A percentile compares a stretch with the other conserved stretches of the same genome.
phyloP scores from a whole-genome alignment of 2,797 vertebrate genomes.

The Antennarius maculatus region DNA sequence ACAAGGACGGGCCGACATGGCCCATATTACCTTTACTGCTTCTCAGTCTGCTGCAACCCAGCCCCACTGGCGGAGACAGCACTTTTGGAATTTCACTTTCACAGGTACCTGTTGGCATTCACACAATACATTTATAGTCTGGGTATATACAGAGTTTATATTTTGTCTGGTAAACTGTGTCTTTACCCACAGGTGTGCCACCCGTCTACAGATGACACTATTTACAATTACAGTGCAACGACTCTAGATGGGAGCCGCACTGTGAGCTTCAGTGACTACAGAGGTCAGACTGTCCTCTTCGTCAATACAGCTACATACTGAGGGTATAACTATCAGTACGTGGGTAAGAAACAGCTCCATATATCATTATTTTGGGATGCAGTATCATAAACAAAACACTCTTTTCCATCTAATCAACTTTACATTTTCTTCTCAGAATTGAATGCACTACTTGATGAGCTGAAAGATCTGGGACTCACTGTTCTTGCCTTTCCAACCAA shows the following conservation, averaged over 20 bases:
- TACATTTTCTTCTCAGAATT: slow-evolving; percentile 81
- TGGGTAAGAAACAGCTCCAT: slow-evolving; percentile 79
- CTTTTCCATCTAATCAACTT: background rate
- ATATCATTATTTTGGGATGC: background rate
- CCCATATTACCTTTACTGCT: slow-evolving; percentile 83
- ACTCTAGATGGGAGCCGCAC: slow-evolving; percentile 79
- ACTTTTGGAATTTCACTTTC: slow-evolving; percentile 55
- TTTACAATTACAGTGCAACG: slow-evolving; percentile 84
- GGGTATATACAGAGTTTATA: too few relatives aligned
- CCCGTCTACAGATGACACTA: slow-evolving; percentile 69
- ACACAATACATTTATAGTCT: background rate
- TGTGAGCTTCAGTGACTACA: slow-evolving; percentile 82
- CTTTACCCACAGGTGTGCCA: slow-evolving; percentile 77
- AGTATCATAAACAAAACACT: background rate
- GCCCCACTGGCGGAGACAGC: slow-evolving; percentile 11
- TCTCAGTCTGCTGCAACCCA: slow-evolving; percentile 78
- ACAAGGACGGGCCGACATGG: slow-evolving; percentile 67
- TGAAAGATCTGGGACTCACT: slow-evolving; percentile 78
- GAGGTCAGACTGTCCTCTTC: slow-evolving; percentile 87
- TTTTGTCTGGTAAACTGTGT: background rate
- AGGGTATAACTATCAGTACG: slow-evolving; percentile 88
- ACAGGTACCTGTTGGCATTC: slow-evolving; percentile 77
- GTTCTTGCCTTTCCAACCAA: slow-evolving; percentile 92
- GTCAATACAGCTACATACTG: slow-evolving; percentile 95
- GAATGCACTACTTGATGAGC: slow-evolving; percentile 97